Evolutionary conservation across 2,888 invertebrate species (phyloP), one percentile per base, ranked within the genome.

Genomic region (Acanthoscelides obtectus): DNA sequence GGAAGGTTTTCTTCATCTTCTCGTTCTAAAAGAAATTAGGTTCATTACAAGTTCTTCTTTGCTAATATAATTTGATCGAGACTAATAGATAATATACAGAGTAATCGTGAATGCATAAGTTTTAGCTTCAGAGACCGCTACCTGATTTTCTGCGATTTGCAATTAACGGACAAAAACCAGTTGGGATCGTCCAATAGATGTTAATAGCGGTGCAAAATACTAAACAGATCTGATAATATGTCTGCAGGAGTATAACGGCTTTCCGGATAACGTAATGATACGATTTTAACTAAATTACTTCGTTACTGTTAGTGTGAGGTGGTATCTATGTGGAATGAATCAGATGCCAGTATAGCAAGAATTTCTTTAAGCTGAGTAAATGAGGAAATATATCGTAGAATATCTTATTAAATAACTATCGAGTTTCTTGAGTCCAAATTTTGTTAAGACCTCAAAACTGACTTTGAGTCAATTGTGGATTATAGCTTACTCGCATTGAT

Each of bases 1-100:
- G 71, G 66, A 22, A 69, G 66, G n/a, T 71, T 71, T 71, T 66
- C 71, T 66, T 27, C 69, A 69, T 71, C 71, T 71, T 64, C 63
- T 45, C 45, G 45, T 45, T 45, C 45, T 4, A 17, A 45, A 45
- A 45, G 45, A 45, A 45, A 45, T 45, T 45, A 45, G 45, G 45
- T 45, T 45, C 45, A 45, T 45, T 45, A 45, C 12, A 45, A 45
- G 45, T 12, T 45, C 45, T 45, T 45, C 45, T 45, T 45, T 6
- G 12, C 45, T 45, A 45, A 45, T 45, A 45, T 45, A 45, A 45
- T 17, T 17, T 45, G 45, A 45, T 45, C 12, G 45, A 45, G 3
- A 12, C 45, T 45, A 45, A 12, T 12, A 45, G 45, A 6, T 45
- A 45, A 45, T 45, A 45, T 45, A 45, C 45, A 45, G 45, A 45